Percentiles rank a stretch among this genome's conserved stretches.
Conservation (phyloP, 92 coral and sea anemone genomes). For the Siderastrea radians region DNA sequence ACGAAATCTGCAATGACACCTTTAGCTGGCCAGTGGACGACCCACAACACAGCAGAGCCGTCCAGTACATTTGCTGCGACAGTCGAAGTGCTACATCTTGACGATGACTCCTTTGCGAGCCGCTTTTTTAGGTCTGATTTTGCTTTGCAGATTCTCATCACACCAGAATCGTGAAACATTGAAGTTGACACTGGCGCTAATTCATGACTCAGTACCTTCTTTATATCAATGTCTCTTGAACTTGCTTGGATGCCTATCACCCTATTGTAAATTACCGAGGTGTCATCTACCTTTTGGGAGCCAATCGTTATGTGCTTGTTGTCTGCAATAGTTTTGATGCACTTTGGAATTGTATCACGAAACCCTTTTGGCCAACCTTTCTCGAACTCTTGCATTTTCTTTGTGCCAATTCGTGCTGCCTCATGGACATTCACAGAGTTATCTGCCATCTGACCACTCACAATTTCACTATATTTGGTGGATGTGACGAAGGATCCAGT, state of each 20-base stretch:
- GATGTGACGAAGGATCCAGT: slow-evolving; percentile 65
- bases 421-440: slow-evolving; percentile 60
- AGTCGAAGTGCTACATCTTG: slow-evolving; percentile 1
- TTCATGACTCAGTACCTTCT: too few species aligned
- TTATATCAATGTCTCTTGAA: slow-evolving; percentile 34
- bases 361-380: slow-evolving; percentile 68
- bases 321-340: slow-evolving; percentile 51
- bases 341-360: slow-evolving; percentile 45
- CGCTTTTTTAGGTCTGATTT: slow-evolving; percentile 72
- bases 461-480: slow-evolving; percentile 60
- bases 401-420: slow-evolving; percentile 57
- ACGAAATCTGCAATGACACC: slow-evolving; percentile 54
- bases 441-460: slow-evolving; percentile 68
- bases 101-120: slow-evolving; percentile 53
- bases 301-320: slow-evolving; percentile 41
- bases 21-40: slow-evolving; percentile 13
- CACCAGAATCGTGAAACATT: background rate
- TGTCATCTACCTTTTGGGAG: slow-evolving; percentile 50
- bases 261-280: slow-evolving; percentile 49
- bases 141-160: slow-evolving; percentile 39
- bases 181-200: background rate
- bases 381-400: slow-evolving; percentile 62
- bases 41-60: slow-evolving; percentile 80
- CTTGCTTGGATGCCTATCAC: slow-evolving; percentile 63
- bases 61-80: slow-evolving; percentile 55